Base-by-base conservation (phyloP, 2,113 vertebrate genomes). In the Anarrhichthys ocellatus region DNA sequence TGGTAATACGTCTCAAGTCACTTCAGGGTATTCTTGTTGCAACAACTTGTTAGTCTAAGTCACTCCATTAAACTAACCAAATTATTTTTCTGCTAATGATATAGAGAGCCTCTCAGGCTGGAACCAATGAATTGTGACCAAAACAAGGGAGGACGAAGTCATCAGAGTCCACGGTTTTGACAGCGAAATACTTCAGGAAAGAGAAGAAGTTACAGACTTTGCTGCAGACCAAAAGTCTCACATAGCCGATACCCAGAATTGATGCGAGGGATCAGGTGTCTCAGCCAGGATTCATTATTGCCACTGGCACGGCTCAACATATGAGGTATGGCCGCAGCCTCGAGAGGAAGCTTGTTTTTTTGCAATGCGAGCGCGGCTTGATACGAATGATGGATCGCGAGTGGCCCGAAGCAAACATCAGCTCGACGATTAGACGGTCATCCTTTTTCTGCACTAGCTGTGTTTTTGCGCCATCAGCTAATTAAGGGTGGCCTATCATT, bases 1-100 rank as follows among this genome's bases (percentile, higher is more conserved):
- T 76, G 85, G 85, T 76, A 86, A 94, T 92, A 90, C 90, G 90
- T 93, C 90, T 91, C 77, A 76, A 91, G 88, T 92, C 92, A 94
- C 90, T 94, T 94, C 89, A 63, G 93, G 92, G 87, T 89, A 91
- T 91, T 90, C 87, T 85, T 93, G 91, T 93, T 89, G 78, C 82
- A 92, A 94, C 89, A 89, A 94, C 87, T 92, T 93, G 91, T 94
- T 93, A 93, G 92, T 91, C 81, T 87, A 91, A 91, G 91, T 90
- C 90, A 94, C 90, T 93, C 90, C 90, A 95, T 96, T 95, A 94
- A 92, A 90, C 91, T 87, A 89, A 90, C 89, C 75, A 90, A 91
- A 92, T 94, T 88, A 89, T 88, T 91, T 88, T 90, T 88, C 85
- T 81, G 73, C 71, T 89, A 93, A 93, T 91, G 87, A 92, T 87